Evolutionary conservation across 1,140 invertebrate genomes (phyloP), one percentile per base, ranked within the genome.

Genomic region (Meloidogyne floridensis): DNA sequence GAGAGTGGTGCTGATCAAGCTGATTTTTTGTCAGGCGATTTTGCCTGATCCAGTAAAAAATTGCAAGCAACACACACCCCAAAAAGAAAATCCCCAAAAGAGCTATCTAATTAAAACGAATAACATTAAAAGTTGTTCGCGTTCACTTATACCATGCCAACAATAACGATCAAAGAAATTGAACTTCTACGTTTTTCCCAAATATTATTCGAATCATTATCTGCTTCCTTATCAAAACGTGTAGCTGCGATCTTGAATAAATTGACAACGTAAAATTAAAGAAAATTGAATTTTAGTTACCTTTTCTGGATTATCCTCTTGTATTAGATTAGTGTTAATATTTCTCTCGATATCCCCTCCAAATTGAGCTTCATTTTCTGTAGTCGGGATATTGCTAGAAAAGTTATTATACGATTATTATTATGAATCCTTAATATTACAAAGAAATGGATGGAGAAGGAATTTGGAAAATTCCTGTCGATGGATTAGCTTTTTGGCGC

Each of bases 171-270:
- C 5, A 65, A 43, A n/a, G 77, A 42, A 7, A 79, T 15, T 13
- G 77, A 71, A 53, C 5, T 47, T 20, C 77, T 9, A 20, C 65
- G 77, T 15, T 78, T 54, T 42, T 78, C 77, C 77, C 77, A 79
- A 4, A 65, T 18, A 72, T 79, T 69, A 20, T 56, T 13, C 11
- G 72, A n/a, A 69, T 79, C 59, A 18, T 15, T 72, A 51, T 79
- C 51, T 32, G 15, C 20, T 47, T 8, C 72, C 43, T 42, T 71
- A 32, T 59, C 59, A 11, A 59, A 32, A 56, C 10, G 51, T 18
- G n/a, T 32, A 20, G 11, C 65, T 7, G 54, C 77, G 9, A 65
- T 65, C 15, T n/a, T n/a, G 7, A 65, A n/a, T 65, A n/a, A 18
- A 65, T n/a, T 54, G 0, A 18, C 4, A n/a, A n/a, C n/a, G 18